Percentiles rank a stretch among this genome's conserved stretches.
Conservation (phyloP, 2,888 invertebrate genomes). For the Rapana venosa region DNA sequence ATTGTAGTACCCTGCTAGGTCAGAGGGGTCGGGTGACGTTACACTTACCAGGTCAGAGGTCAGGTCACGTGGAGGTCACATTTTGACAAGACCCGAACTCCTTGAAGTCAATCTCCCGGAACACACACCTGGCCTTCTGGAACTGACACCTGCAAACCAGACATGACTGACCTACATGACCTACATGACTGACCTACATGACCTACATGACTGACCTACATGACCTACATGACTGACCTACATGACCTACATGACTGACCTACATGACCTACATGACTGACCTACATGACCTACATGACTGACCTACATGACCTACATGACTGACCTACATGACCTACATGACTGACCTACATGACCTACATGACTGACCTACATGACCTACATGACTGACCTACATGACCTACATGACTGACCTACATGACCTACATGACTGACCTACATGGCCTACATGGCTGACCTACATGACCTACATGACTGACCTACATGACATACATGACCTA, state of each 20-base stretch:
- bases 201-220: background rate
- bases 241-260: background rate
- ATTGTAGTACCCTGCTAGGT: too few relatives aligned
- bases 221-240: background rate
- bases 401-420: background rate
- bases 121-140: slow-evolving; percentile 19
- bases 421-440: background rate
- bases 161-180: background rate
- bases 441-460: background rate
- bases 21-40: too few relatives aligned
- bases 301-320: background rate
- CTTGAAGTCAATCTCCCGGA: slow-evolving; percentile 11
- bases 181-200: background rate
- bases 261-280: background rate
- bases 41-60: slow-evolving; percentile 7
- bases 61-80: background rate
- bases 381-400: background rate
- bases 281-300: background rate
- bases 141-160: slow-evolving; percentile 1
- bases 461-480: background rate
- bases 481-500: too few relatives aligned
- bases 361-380: background rate
- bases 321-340: background rate
- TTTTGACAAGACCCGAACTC: background rate
- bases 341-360: background rate